Evolutionary conservation across 2,113 vertebrate species (phyloP).

Genomic region (Odobenus rosmarus): DNA sequence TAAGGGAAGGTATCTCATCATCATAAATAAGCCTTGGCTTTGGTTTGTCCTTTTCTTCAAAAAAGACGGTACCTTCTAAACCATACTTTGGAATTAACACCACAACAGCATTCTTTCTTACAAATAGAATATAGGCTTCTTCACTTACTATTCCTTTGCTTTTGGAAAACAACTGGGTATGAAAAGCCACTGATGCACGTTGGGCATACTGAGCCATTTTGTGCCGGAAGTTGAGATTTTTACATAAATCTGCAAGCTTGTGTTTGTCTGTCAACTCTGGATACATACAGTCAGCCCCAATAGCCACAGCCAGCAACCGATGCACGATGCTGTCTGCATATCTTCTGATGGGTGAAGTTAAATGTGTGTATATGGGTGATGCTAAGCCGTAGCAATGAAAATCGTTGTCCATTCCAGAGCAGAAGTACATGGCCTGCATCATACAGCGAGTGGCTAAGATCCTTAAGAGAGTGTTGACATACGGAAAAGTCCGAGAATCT

Average conservation of each 20-base stretch:
- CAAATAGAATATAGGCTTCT: conserved; percentile 95
- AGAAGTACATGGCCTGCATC: conserved; percentile 99
- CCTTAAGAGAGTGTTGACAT: conserved; percentile 95
- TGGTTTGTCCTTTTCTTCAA: conserved; percentile 92
- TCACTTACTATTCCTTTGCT: conserved; percentile 94
- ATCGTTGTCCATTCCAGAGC: conserved; percentile 97
- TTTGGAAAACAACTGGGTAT: conserved; percentile 99
- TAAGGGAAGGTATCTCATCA: conserved; percentile 92
- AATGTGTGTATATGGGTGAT: conserved; percentile 98
- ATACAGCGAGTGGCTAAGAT: conserved; percentile 98
- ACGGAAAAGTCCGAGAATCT: conserved; percentile 88
- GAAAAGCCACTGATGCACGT: conserved; percentile 96
- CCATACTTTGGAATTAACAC: conserved; percentile 98
- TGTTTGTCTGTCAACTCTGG: conserved; percentile 96
- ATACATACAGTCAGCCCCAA: conserved; percentile 94
- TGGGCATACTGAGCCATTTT: conserved; percentile 99
- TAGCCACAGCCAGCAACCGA: conserved; percentile 94
- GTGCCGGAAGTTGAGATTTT: conserved; percentile 97
- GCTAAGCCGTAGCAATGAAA: conserved; percentile 98
- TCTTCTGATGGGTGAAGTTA: conserved; percentile 98
- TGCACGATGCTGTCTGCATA: conserved; percentile 98
- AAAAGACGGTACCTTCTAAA: conserved; percentile 97
- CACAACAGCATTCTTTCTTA: conserved; percentile 97
- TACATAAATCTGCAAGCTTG: conserved; percentile 93
- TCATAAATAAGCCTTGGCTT: conserved; percentile 89